Conservation (phyloP, 2,113 vertebrate species). For the Dicerorhinus sumatrensis region DNA sequence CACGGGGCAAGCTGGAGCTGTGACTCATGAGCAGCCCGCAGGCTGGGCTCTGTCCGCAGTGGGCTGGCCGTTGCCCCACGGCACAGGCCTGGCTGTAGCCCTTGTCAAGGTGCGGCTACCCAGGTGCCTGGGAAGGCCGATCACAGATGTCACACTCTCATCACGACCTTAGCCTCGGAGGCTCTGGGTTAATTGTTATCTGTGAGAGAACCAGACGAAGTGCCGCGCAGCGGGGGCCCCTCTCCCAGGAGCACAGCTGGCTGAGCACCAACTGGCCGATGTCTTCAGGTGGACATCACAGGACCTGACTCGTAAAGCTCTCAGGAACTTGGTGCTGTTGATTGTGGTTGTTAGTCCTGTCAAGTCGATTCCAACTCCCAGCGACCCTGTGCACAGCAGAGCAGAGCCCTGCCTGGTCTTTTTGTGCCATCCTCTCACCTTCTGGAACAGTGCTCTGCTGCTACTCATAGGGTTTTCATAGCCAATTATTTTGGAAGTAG, state of each 20-base stretch:
- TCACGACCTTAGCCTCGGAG: not conserved
- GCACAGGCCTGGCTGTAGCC: not conserved
- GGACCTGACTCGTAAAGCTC: not conserved
- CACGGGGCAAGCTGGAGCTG: no score
- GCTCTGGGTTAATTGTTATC: no score
- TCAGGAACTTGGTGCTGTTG: not conserved
- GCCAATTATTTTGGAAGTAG: no score
- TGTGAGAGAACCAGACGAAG: not conserved
- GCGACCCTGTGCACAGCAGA: no score
- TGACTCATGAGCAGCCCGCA: not conserved
- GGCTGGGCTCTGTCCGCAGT: not conserved
- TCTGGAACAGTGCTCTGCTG: no score
- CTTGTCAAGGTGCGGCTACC: not conserved
- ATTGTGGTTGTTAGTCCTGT: not conserved
- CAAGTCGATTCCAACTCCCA: no score
- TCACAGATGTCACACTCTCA: not conserved
- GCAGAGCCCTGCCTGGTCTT: no score
- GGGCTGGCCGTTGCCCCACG: accelerated
- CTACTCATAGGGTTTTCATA: no score
- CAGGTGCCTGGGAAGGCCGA: accelerated
- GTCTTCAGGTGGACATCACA: not conserved
- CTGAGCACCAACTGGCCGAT: accelerated
- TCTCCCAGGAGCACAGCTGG: not conserved
- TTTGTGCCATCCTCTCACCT: no score
- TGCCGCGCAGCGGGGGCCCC: not conserved